phyloP scores from a whole-genome alignment of 2,888 invertebrate genomes.

The Beris chalybata region DNA sequence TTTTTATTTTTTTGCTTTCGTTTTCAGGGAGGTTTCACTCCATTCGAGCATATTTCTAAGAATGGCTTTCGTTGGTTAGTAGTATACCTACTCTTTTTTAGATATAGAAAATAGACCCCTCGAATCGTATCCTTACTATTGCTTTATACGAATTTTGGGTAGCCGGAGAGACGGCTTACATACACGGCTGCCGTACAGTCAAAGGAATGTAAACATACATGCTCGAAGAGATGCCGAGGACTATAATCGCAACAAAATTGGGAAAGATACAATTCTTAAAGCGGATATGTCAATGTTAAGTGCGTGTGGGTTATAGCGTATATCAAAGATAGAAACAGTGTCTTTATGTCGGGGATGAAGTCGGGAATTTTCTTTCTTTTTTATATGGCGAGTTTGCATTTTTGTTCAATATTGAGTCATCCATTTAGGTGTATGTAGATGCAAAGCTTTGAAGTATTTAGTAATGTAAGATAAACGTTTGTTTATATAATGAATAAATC shows the following conservation, averaged over 20 bases:
- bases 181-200: constrained; percentile 12
- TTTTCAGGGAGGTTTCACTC: neutral
- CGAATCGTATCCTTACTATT: constrained; percentile 5
- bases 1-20: neutral
- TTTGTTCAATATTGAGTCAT: too few relatives aligned
- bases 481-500: too few relatives aligned
- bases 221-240: constrained; percentile 32
- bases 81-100: neutral
- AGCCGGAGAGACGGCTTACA: constrained; percentile 10
- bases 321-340: too few relatives aligned
- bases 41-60: neutral
- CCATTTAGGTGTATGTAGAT: too few relatives aligned
- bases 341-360: too few relatives aligned
- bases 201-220: constrained; percentile 22
- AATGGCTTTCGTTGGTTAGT: neutral
- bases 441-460: too few relatives aligned
- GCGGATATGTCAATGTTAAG: constrained; percentile 36
- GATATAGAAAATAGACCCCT: constrained; percentile 18
- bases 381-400: too few relatives aligned
- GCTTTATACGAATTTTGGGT: neutral
- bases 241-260: constrained; percentile 37
- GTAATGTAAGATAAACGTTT: too few relatives aligned
- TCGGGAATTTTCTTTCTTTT: too few relatives aligned
- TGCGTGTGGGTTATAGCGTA: too few relatives aligned
- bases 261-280: constrained; percentile 38